Evolutionary conservation across 2,888 invertebrate genomes (phyloP), one percentile per base, ranked within the genome.

Genomic region (Tachina lurida): DNA sequence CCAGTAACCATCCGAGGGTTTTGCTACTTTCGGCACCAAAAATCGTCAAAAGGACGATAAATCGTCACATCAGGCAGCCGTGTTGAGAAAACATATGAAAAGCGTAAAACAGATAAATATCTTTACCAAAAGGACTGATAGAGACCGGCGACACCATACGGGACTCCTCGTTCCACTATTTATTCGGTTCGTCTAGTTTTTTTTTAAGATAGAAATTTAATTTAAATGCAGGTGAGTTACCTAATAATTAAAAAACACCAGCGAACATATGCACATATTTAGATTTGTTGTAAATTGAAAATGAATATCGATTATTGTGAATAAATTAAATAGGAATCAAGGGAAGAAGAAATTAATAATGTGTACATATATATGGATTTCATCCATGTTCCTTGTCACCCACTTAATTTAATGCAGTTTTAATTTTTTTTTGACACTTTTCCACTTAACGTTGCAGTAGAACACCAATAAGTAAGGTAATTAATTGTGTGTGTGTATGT

Each of bases 361-460:
- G 39, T n/a, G n/a, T n/a, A n/a, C n/a, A n/a, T 65, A 45, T 67
- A 60, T 49, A 60, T 58, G 49, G 71, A 80, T 58, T 67, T 83
- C 65, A 86, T 79, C 79, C 73, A 63, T 73, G 19, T 71, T 79
- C 74, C 73, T 74, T 77, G 79, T 68, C 78, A 68, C 76, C 80
- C 83, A 86, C 62, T 63, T 80, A 71, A 86, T 86, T 80, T 77
- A 39, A 71, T 79, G 82, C 75, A 86, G 76, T 86, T 82, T 77
- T 68, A 60, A 76, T 67, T 47, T 74, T 73, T 77, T 84, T 62
- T 80, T 86, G 86, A 83, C 86, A 76, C 56, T 63, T 60, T 76
- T 83, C 86, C 86, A 86, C 62, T 73, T 58, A 71, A 79, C 82
- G 85, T 82, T 82, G 82, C 82, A 79, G 78, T 86, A 83, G 63